phyloP scores from a whole-genome alignment of 2,888 invertebrate genomes.

The Punctoribates punctum region DNA sequence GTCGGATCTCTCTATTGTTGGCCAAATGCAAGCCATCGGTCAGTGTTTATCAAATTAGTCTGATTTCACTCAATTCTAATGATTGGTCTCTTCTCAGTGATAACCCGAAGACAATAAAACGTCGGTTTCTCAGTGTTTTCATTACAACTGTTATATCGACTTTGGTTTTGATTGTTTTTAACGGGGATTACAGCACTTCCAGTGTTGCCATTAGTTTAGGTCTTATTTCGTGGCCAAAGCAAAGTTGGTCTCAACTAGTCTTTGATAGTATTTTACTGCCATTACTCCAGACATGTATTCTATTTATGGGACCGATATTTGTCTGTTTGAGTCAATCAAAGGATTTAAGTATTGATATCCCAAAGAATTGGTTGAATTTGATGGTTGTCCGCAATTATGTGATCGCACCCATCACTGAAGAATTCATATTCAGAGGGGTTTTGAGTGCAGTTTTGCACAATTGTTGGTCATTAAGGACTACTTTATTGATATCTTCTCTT shows the following conservation, averaged over 20 bases:
- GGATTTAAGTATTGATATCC: background rate
- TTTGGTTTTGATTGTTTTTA: background rate
- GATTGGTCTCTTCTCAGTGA: constrained; percentile 43
- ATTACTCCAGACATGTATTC: constrained; percentile 13
- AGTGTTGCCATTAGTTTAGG: background rate
- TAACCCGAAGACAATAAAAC: constrained; percentile 47
- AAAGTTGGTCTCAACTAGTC: background rate
- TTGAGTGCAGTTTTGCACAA: constrained; percentile 87
- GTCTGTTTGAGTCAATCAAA: background rate
- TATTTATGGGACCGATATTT: constrained; percentile 35
- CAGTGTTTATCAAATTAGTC: background rate
- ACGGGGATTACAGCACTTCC: background rate
- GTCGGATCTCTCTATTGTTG: constrained; percentile 38
- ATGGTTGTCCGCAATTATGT: constrained; percentile 34
- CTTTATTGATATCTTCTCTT: constrained; percentile 78
- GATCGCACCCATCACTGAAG: constrained; percentile 82
- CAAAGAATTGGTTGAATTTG: background rate
- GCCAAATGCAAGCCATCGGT: constrained; percentile 25
- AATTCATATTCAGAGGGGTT: constrained; percentile 90
- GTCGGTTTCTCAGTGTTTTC: constrained; percentile 46
- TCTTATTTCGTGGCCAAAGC: background rate
- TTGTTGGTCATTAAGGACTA: constrained; percentile 68
- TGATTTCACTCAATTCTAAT: background rate
- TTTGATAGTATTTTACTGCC: constrained; percentile 11
- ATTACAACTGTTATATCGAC: constrained; percentile 44